A percentile compares a stretch with the other conserved stretches of the same genome.
Evolutionary conservation across 2,888 invertebrate species (phyloP).

Genomic region (Rhagonycha lutea): DNA sequence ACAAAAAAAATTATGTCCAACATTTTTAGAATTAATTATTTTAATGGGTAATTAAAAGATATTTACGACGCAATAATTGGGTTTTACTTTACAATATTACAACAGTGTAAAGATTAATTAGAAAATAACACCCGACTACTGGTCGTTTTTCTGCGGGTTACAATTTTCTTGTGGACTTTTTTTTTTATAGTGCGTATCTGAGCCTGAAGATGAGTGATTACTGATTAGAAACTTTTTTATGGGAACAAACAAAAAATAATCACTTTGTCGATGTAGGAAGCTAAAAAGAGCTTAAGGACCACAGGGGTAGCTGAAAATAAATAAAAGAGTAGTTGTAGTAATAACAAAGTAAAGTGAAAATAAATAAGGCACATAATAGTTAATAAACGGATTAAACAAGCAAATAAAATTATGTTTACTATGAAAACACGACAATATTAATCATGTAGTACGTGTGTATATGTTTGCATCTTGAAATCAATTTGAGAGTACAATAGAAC

Average conservation of each 20-base stretch:
- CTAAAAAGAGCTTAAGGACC: not conserved
- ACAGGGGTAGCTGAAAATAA: not conserved
- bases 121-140: not conserved
- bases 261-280: not conserved
- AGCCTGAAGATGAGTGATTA: not conserved
- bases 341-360: not conserved
- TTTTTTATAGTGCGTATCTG: not conserved
- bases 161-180: not conserved
- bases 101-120: not conserved
- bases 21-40: not conserved
- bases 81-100: not conserved
- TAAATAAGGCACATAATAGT: not conserved
- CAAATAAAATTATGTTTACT: conserved; percentile 22
- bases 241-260: not conserved
- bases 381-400: not conserved
- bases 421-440: conserved; percentile 16
- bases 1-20: not conserved
- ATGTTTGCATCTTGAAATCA: conserved; percentile 28
- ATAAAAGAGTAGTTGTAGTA: not conserved
- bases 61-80: not conserved
- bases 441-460: conserved; percentile 5
- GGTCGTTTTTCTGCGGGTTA: not conserved
- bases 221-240: not conserved
- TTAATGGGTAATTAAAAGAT: not conserved
- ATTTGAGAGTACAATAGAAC: conserved; percentile 26